These are phyloP conservation scores for Gymnobelideus leadbeateri DNA, from an alignment of 2,113 vertebrate genomes.

Conservation along the genomic window DNA sequence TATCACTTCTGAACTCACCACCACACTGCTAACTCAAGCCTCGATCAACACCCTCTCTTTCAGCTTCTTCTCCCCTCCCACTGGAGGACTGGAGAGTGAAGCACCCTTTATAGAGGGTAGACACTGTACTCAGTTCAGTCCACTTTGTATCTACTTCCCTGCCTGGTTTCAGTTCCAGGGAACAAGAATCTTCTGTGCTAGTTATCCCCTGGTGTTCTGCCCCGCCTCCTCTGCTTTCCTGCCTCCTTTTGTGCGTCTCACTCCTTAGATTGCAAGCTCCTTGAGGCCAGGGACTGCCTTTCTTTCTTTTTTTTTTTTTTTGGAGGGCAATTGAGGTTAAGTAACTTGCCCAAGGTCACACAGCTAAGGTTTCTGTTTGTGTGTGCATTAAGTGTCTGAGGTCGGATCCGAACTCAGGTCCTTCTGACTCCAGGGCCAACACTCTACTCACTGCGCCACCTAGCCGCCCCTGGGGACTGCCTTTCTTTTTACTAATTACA, in stretches of 20 bases:
- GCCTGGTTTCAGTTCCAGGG: too few species aligned
- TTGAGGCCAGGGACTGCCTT: background rate
- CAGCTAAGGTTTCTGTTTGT: too few species aligned
- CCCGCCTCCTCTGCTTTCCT: background rate
- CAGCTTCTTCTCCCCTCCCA: background rate
- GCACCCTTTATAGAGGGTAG: background rate
- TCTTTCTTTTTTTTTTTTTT: background rate
- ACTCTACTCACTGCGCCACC: too few species aligned
- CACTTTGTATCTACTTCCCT: background rate
- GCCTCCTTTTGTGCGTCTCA: background rate
- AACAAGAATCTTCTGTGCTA: background rate
- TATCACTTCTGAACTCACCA: background rate
- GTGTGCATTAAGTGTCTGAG: too few species aligned
- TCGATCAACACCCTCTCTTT: background rate
- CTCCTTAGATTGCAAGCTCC: background rate
- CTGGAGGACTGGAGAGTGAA: background rate
- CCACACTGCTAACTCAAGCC: background rate
- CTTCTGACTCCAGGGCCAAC: too few species aligned
- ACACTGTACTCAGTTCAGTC: background rate
- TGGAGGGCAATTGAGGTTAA: too few species aligned
- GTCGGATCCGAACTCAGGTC: too few species aligned
- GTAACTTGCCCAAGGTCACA: too few species aligned
- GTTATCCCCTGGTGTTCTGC: background rate
- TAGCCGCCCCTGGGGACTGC: too few species aligned
- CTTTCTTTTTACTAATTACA: background rate